Conservation (phyloP, 2,113 vertebrate species). For the Prinia subflava region DNA sequence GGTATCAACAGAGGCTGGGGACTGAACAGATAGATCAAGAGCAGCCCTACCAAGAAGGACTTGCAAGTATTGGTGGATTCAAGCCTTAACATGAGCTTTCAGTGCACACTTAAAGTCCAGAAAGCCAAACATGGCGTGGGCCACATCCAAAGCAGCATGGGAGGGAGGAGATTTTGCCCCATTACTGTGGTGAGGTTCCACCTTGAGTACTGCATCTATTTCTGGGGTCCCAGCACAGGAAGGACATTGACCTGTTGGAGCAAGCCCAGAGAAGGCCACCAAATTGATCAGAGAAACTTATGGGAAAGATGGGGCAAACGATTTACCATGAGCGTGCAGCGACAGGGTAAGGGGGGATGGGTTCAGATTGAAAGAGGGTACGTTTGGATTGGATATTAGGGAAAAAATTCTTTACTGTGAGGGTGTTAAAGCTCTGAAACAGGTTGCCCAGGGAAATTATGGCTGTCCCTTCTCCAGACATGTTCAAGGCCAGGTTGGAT, state of each 20-base stretch:
- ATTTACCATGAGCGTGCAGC: not conserved
- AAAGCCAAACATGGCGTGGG: not conserved
- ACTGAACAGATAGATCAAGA: not conserved
- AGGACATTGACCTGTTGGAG: not conserved
- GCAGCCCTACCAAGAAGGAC: not conserved
- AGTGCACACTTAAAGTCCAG: not conserved
- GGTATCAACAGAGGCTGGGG: too few species aligned
- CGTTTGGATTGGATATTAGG: not conserved
- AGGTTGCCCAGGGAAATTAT: not conserved
- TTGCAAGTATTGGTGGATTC: not conserved
- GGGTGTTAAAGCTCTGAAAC: not conserved
- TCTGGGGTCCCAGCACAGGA: not conserved
- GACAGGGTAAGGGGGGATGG: too few species aligned
- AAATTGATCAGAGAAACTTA: not conserved
- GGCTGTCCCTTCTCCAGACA: not conserved
- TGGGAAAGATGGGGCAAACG: not conserved
- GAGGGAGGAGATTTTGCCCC: not conserved
- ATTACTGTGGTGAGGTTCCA: not conserved
- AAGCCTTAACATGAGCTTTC: rapidly evolving
- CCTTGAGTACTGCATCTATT: not conserved
- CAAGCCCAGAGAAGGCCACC: not conserved
- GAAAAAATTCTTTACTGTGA: not conserved
- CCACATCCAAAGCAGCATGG: not conserved
- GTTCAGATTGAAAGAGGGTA: not conserved
- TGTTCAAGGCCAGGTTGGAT: not conserved